phyloP scores from a whole-genome alignment of 2,113 vertebrate species.

The Rhinogobius similis region DNA sequence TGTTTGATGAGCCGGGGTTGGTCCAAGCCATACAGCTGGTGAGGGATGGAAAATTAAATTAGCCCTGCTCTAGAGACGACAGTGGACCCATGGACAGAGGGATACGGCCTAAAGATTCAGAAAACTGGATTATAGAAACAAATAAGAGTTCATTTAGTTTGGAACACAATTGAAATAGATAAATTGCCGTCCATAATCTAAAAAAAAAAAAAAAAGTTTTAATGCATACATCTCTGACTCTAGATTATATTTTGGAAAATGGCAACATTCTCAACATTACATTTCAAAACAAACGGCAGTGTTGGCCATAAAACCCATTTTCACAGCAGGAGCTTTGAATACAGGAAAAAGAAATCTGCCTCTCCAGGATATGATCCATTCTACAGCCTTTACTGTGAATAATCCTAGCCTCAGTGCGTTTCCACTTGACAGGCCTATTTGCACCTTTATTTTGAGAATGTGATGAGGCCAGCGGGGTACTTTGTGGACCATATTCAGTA shows the following conservation, averaged over 20 bases:
- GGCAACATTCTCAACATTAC: background rate
- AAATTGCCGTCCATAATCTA: background rate
- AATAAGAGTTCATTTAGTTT: background rate
- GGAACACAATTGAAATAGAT: background rate
- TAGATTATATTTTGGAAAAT: background rate
- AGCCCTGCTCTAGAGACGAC: constrained; percentile 46
- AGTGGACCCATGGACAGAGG: constrained; percentile 26
- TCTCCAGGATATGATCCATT: constrained; percentile 15
- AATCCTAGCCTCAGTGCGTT: background rate
- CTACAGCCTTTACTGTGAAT: constrained; percentile 9
- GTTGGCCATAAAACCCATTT: constrained; percentile 1
- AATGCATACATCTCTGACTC: background rate
- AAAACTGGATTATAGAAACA: background rate
- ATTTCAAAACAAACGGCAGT: background rate
- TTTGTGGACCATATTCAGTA: constrained; percentile 24
- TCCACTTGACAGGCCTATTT: constrained; percentile 27
- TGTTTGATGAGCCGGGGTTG: constrained; percentile 67
- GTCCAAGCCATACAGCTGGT: constrained; percentile 62
- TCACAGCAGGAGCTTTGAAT: constrained; percentile 12
- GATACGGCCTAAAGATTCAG: background rate
- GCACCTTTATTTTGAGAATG: constrained; percentile 9
- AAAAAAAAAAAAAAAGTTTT: background rate
- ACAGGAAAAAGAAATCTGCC: background rate
- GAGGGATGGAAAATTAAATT: constrained; percentile 66
- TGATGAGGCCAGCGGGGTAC: constrained; percentile 23